Conservation (phyloP, 2,113 vertebrate species). For the Gobio gobio region DNA sequence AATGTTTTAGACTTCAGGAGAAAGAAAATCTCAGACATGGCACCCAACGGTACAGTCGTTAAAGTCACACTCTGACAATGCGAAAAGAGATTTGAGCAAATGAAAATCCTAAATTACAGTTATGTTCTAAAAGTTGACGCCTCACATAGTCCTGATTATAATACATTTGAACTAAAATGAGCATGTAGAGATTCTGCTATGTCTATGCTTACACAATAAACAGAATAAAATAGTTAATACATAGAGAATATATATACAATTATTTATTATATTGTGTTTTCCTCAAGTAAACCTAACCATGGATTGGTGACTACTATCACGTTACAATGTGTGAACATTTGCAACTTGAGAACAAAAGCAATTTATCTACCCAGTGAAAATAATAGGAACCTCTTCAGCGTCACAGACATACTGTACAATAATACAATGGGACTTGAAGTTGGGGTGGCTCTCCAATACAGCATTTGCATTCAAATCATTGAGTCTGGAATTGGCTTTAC, state of each 20-base stretch:
- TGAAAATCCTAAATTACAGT: background rate
- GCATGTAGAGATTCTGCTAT: background rate
- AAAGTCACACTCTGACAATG: slow-evolving; percentile 68
- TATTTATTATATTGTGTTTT: slow-evolving; percentile 1
- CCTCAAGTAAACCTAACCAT: slow-evolving; percentile 60
- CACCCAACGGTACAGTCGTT: slow-evolving; percentile 59
- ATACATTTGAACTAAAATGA: background rate
- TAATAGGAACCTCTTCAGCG: slow-evolving; percentile 55
- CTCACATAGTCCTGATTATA: background rate
- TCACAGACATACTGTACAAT: slow-evolving; percentile 67
- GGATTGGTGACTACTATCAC: slow-evolving; percentile 71
- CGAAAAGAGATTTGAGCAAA: slow-evolving; percentile 51
- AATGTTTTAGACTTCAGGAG: slow-evolving; percentile 67
- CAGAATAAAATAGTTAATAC: background rate
- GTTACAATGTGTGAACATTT: slow-evolving; percentile 66
- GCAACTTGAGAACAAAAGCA: slow-evolving; percentile 69
- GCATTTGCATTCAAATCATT: slow-evolving; percentile 80
- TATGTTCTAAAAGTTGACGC: background rate
- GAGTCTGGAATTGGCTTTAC: slow-evolving; percentile 77
- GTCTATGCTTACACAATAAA: background rate
- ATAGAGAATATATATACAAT: background rate
- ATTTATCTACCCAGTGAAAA: slow-evolving; percentile 71
- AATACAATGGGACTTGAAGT: background rate
- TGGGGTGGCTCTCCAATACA: slow-evolving; percentile 59
- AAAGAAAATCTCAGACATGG: slow-evolving; percentile 66